These are phyloP conservation scores for Lota lota DNA, from an alignment of 2,113 vertebrate species.

Conservation along the genomic window DNA sequence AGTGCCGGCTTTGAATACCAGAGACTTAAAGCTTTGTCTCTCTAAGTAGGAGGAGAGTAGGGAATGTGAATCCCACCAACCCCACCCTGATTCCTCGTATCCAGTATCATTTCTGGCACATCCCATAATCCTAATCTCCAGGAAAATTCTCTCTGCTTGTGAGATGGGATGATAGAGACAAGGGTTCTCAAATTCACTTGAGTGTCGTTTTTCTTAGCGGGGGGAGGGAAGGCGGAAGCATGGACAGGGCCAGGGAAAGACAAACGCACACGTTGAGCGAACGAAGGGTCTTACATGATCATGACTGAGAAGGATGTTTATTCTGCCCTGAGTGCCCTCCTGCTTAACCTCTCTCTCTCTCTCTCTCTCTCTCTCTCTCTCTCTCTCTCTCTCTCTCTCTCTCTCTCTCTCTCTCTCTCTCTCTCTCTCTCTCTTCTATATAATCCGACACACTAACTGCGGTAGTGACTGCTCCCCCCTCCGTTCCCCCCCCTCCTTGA, in stretches of 20 bases:
- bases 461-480: neutral
- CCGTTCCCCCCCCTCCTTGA: neutral
- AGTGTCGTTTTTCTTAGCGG: too few species aligned
- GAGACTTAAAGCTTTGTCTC: neutral
- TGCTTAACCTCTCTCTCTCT: neutral
- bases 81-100: neutral
- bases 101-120: slow-evolving; percentile 7
- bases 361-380: neutral
- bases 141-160: slow-evolving; percentile 27
- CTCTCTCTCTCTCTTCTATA: neutral
- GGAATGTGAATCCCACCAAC: slow-evolving; percentile 1
- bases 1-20: neutral
- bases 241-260: too few species aligned
- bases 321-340: too few species aligned
- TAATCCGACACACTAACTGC: neutral
- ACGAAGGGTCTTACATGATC: too few species aligned
- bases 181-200: neutral
- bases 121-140: slow-evolving; percentile 45
- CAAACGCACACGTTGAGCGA: too few species aligned
- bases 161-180: slow-evolving; percentile 31
- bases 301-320: too few species aligned
- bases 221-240: too few species aligned
- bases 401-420: slow-evolving; percentile 9
- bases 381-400: too few species aligned
- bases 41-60: slow-evolving; percentile 1